Percentiles rank a stretch among this genome's conserved stretches.
phyloP scores from a whole-genome alignment of 2,888 invertebrate genomes.

The Drosophila maculinotata region DNA sequence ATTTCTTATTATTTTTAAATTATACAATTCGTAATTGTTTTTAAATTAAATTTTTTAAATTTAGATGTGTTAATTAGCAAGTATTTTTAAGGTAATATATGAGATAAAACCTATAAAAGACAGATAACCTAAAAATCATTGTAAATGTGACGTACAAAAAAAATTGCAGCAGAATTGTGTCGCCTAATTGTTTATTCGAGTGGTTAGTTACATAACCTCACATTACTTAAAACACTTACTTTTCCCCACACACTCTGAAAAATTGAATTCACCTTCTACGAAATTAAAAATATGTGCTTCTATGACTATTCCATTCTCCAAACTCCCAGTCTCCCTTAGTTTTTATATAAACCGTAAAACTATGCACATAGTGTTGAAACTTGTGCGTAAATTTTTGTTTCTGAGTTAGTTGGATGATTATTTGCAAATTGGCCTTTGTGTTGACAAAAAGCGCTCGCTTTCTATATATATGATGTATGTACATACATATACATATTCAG shows the following conservation, averaged over 20 bases:
- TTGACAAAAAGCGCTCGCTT: constrained; percentile 85
- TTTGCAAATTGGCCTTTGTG: constrained; percentile 86
- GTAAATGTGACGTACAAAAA: constrained; percentile 11
- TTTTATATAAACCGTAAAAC: constrained; percentile 28
- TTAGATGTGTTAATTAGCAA: not conserved
- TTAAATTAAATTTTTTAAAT: not conserved
- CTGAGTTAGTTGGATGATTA: constrained; percentile 85
- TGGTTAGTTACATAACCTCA: constrained; percentile 25
- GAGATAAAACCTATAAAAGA: not conserved
- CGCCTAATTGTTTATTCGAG: constrained; percentile 20
- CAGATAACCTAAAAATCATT: constrained; percentile 1
- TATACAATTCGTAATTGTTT: not conserved
- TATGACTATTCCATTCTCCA: constrained; percentile 13
- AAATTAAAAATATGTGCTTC: not conserved
- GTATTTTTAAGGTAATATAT: not conserved
- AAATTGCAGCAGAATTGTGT: constrained; percentile 55
- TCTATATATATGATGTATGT: constrained; percentile 49
- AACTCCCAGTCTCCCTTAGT: constrained; percentile 15
- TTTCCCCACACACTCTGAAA: constrained; percentile 29
- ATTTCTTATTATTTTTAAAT: not conserved
- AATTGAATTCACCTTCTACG: constrained; percentile 3
- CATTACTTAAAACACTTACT: constrained; percentile 28
- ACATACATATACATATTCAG: constrained; percentile 26
- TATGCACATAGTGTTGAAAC: constrained; percentile 53
- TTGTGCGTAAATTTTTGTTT: constrained; percentile 81